Conservation (phyloP, 2,113 vertebrate species). For the Irena cyanogastra region DNA sequence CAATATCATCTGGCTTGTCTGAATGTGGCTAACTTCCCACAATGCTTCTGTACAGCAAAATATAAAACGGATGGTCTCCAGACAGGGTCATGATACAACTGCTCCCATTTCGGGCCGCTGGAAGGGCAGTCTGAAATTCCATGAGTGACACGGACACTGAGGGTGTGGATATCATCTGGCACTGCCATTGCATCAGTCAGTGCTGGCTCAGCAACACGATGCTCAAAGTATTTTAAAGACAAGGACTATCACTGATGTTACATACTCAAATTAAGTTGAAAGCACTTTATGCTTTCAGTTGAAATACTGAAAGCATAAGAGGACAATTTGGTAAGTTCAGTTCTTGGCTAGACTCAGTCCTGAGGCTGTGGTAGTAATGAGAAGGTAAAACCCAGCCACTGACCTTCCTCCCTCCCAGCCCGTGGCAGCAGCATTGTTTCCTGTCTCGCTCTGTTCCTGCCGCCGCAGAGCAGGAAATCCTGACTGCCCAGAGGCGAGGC, state of each 20-base stretch:
- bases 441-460: conserved; percentile 48
- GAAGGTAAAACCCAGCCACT: not conserved
- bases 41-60: not conserved
- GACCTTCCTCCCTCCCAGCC: conserved; percentile 17
- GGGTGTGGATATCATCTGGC: not conserved
- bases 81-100: not conserved
- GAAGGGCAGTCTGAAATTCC: not conserved
- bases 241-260: not conserved
- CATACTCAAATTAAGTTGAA: not conserved
- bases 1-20: not conserved
- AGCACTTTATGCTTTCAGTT: not conserved
- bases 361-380: not conserved
- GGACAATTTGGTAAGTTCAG: not conserved
- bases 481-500: conserved; percentile 46
- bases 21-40: not conserved
- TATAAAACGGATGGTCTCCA: not conserved
- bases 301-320: not conserved
- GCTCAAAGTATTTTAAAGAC: not conserved
- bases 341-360: not conserved
- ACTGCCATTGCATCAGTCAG: not conserved
- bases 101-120: not conserved
- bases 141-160: rapidly evolving
- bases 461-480: conserved; percentile 56
- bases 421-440: conserved; percentile 34
- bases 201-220: not conserved